These are phyloP conservation scores for Prunella himalayana DNA, from an alignment of 2,113 vertebrate species.

Conservation along the genomic window DNA sequence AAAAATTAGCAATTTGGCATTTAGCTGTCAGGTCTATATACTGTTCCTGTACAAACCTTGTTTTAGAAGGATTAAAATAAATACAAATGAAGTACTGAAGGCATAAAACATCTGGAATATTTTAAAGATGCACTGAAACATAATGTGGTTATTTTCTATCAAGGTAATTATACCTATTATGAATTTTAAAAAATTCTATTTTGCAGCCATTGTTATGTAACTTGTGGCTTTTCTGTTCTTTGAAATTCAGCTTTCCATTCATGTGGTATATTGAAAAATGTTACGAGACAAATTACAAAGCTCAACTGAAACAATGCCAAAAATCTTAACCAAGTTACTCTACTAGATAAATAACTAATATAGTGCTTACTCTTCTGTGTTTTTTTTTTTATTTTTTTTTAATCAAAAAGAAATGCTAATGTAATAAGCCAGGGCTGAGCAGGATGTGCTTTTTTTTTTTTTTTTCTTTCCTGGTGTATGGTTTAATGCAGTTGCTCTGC, in stretches of 20 bases:
- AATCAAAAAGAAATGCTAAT: not conserved
- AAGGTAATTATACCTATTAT: not conserved
- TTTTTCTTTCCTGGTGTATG: not conserved
- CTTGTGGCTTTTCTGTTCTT: slow-evolving; percentile 29
- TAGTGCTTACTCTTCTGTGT: not conserved
- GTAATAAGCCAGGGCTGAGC: not conserved
- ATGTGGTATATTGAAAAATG: slow-evolving; percentile 14
- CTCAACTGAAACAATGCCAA: not conserved
- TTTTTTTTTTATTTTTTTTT: not conserved
- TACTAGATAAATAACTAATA: not conserved
- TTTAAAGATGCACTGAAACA: slow-evolving; percentile 29
- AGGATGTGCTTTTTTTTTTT: not conserved
- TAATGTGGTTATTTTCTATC: not conserved
- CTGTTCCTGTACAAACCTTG: not conserved
- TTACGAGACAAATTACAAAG: slow-evolving; percentile 8
- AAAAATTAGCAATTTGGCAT: not conserved
- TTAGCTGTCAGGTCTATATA: not conserved
- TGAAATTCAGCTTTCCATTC: slow-evolving; percentile 11
- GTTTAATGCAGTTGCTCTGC: not conserved
- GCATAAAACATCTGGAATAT: not conserved
- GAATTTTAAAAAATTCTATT: not conserved
- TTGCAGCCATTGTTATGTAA: not conserved
- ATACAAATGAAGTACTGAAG: not conserved
- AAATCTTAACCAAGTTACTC: not conserved
- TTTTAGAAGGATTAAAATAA: slow-evolving; percentile 4